phyloP scores from a whole-genome alignment of 2,113 vertebrate species.

The Aspiorhynchus laticeps region DNA sequence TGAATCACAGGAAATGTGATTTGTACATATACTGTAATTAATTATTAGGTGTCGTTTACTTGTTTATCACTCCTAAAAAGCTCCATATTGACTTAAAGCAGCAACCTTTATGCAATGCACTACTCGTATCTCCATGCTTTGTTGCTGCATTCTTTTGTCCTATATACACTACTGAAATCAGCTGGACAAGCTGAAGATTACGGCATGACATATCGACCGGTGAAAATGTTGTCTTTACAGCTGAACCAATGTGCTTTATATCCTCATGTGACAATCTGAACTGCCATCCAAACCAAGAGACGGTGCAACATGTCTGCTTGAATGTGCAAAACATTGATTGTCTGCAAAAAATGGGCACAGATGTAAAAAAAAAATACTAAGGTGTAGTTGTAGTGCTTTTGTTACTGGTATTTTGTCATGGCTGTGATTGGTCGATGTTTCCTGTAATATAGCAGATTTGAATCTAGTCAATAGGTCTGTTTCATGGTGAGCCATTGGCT shows the following conservation, averaged over 20 bases:
- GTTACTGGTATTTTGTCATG: conserved; percentile 62
- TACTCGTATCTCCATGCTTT: conserved; percentile 59
- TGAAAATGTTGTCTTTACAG: conserved; percentile 53
- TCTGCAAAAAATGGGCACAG: conserved; percentile 45
- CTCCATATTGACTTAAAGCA: conserved; percentile 66
- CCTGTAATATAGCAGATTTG: conserved; percentile 55
- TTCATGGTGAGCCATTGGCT: conserved; percentile 53
- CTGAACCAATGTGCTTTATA: conserved; percentile 74
- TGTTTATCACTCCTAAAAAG: conserved; percentile 66
- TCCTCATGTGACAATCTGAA: conserved; percentile 73
- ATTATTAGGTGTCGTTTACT: conserved; percentile 67
- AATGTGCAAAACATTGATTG: conserved; percentile 64
- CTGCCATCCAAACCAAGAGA: conserved; percentile 61
- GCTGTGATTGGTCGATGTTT: conserved; percentile 56
- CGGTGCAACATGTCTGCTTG: conserved; percentile 49
- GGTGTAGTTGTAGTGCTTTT: conserved; percentile 38
- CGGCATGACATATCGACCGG: conserved; percentile 54
- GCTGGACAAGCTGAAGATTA: conserved; percentile 37
- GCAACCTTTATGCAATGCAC: conserved; percentile 67
- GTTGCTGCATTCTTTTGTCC: conserved; percentile 47
- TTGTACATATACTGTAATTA: conserved; percentile 74
- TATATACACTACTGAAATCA: conserved; percentile 57
- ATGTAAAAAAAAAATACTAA: background rate
- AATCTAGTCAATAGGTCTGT: conserved; percentile 57
- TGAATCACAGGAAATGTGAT: conserved; percentile 62